Conservation (phyloP, 2,797 vertebrate genomes). For the Percopsis omiscomaycus region DNA sequence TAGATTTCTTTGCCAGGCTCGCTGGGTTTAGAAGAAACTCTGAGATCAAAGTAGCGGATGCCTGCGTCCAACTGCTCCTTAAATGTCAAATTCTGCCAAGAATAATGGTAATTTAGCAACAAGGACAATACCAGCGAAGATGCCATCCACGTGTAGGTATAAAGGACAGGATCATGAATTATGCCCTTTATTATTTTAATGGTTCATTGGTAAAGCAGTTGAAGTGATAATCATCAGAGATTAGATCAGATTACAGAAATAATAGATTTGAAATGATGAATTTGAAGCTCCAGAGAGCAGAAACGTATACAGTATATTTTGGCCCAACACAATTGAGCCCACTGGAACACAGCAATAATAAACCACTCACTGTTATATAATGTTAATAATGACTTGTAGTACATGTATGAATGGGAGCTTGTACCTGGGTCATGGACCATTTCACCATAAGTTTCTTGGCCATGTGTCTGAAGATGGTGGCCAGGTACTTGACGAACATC, state of each 20-base stretch:
- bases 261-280: neutral
- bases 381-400: too few species aligned
- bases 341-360: neutral
- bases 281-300: neutral
- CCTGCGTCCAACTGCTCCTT: conserved; percentile 92
- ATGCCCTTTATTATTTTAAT: too few species aligned
- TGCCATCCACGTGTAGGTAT: neutral
- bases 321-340: neutral
- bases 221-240: neutral
- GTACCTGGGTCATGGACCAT: conserved; percentile 96
- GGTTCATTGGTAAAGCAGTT: too few species aligned
- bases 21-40: conserved; percentile 93
- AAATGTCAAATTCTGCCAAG: conserved; percentile 84
- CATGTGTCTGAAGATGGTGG: conserved; percentile 84
- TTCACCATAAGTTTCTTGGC: conserved; percentile 97
- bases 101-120: neutral
- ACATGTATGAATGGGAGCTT: too few species aligned
- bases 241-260: neutral
- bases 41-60: conserved; percentile 96
- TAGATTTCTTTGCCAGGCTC: conserved; percentile 87
- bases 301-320: neutral
- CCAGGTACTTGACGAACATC: conserved; percentile 86
- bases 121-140: neutral
- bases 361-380: too few species aligned
- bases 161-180: neutral